Conservation (phyloP, 1,140 invertebrate genomes). For the Psix sp. region DNA sequence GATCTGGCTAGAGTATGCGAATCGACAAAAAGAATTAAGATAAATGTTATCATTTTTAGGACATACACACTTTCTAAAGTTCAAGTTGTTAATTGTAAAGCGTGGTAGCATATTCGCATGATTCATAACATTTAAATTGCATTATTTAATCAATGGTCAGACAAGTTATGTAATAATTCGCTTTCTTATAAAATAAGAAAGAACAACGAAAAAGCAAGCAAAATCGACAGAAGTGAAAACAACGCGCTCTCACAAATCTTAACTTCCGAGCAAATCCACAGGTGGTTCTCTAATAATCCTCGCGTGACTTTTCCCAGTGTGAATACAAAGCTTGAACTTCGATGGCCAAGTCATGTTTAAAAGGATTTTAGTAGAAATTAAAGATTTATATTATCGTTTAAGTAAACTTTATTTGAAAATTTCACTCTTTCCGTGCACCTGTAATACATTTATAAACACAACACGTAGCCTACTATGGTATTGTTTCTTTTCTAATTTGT, state of each 20-base stretch:
- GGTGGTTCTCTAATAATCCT: conserved; percentile 36
- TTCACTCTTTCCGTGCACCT: too few relatives aligned
- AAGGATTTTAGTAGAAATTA: conserved; percentile 4
- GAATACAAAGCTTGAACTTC: conserved; percentile 30
- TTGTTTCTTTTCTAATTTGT: too few relatives aligned
- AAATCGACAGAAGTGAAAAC: conserved; percentile 28
- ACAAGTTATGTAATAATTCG: conserved; percentile 10
- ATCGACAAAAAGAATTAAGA: too few relatives aligned
- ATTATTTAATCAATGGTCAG: conserved; percentile 6
- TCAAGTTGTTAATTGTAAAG: conserved; percentile 13
- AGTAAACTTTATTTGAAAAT: too few relatives aligned
- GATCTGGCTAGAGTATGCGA: too few relatives aligned
- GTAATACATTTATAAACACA: too few relatives aligned
- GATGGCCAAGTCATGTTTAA: conserved; percentile 10
- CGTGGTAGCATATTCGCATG: neutral
- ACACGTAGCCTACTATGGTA: too few relatives aligned
- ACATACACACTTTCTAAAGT: conserved; percentile 13
- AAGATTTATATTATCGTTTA: conserved; percentile 4
- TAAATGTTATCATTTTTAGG: conserved; percentile 11
- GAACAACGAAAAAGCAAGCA: neutral
- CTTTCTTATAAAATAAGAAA: conserved; percentile 9
- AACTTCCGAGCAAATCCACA: conserved; percentile 20
- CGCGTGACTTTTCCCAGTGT: conserved; percentile 35
- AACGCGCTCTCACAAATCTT: neutral
- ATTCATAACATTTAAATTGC: conserved; percentile 10